phyloP scores from a whole-genome alignment of 1,140 invertebrate species.

The Gonatopus flavifemur region DNA sequence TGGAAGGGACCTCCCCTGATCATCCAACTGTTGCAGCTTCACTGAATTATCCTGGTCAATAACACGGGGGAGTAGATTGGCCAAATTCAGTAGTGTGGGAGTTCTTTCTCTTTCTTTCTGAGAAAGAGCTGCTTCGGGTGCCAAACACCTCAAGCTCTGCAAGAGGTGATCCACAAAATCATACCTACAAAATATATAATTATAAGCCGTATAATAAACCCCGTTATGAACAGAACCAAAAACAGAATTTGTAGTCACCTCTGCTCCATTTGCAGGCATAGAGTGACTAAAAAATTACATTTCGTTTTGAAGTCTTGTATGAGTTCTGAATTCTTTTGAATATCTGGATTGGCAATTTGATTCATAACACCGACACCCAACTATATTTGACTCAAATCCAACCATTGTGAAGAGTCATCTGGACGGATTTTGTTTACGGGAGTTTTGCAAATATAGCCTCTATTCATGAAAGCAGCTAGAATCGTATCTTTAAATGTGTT shows the following conservation, averaged over 20 bases:
- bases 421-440: constrained; percentile 14
- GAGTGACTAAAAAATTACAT: constrained; percentile 12
- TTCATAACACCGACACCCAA: constrained; percentile 14
- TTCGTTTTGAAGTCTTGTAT: constrained; percentile 15
- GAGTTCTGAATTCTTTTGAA: constrained; percentile 13
- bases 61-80: constrained; percentile 16
- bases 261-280: constrained; percentile 13
- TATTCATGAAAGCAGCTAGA: constrained; percentile 11
- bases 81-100: constrained; percentile 13
- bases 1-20: constrained; percentile 18
- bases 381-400: constrained; percentile 15
- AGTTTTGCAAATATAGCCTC: constrained; percentile 13
- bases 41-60: constrained; percentile 4
- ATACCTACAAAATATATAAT: too few species aligned
- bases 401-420: constrained; percentile 10
- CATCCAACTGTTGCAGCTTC: constrained; percentile 15
- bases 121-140: constrained; percentile 9
- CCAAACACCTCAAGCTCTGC: constrained; percentile 4
- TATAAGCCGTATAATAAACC: too few species aligned
- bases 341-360: constrained; percentile 12
- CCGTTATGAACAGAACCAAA: too few species aligned
- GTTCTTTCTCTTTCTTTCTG: constrained; percentile 8
- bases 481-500: constrained; percentile 14
- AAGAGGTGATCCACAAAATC: constrained; percentile 15
- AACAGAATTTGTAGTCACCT: too few species aligned